Base-by-base conservation (phyloP, 2,888 invertebrate species). In the Sinopyrophorus schimmeli region DNA sequence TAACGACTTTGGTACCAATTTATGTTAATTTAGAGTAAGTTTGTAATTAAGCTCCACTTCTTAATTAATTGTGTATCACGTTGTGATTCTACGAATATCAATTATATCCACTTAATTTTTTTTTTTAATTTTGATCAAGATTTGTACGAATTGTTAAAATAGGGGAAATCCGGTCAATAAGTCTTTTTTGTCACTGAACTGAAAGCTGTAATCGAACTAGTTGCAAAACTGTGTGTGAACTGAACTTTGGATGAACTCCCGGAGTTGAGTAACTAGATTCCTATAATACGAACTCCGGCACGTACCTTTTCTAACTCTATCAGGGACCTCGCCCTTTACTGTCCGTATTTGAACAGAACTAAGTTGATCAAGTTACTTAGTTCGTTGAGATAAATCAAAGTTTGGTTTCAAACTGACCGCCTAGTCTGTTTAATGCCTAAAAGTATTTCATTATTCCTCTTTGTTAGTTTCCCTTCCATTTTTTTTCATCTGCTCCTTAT, bases 221-320 rank as follows among this genome's bases (percentile, higher is more conserved):
- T 32, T 24, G 26, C 23, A n/a, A 32, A 34, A 42, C 10, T 34
- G 26, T 24, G 32, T 11, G 21, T 24, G 34, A 42, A 23, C 26
- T 24, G 34, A 42, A 23, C 26, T 42, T 27, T 9, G 26, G 32
- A 27, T 16, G 42, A 42, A 42, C 42, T 42, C 34, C 16, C 23
- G 16, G n/a, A n/a, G 42, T 10, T 10, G 23, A 39, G 38, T 32
- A 31, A 39, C 34, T 34, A 35, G 30, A 41, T 35, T 41, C 18
- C 40, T 35, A 41, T 34, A 47, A 34, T 47, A 41, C 47, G 41
- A 32, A 26, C 41, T 41, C 35, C 35, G 28, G 34, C 47, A 47
- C 47, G 47, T 47, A 47, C 40, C 47, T 47, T 47, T 41, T 35
- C 47, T 47, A 47, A 47, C 47, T 47, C 34, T 30, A 34, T 41